Evolutionary conservation across 2,113 vertebrate genomes (phyloP).

Genomic region (Elaphurus davidianus): DNA sequence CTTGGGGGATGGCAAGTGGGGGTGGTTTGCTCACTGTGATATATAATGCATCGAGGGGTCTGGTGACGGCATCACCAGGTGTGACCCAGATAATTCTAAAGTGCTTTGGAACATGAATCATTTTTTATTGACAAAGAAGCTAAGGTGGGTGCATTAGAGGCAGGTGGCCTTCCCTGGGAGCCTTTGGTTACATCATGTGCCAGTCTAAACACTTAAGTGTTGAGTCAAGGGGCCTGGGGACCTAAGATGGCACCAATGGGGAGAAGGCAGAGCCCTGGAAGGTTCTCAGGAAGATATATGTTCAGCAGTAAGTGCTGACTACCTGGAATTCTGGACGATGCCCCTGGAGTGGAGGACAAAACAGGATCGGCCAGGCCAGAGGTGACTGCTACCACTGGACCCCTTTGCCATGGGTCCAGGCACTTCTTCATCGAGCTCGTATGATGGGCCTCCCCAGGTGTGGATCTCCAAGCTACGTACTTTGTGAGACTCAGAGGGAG

Average conservation of each 20-base stretch:
- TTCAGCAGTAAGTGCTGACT: background rate
- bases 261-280: background rate
- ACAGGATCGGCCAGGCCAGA: background rate
- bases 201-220: background rate
- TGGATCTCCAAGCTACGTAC: background rate
- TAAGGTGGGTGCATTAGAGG: background rate
- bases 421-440: background rate
- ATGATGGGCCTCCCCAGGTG: background rate
- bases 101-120: background rate
- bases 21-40: background rate
- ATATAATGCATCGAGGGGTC: background rate
- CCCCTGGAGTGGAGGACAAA: background rate
- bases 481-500: background rate
- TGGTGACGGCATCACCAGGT: background rate
- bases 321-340: background rate
- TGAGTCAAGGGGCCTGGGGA: background rate
- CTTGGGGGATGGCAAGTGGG: background rate
- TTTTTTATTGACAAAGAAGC: background rate
- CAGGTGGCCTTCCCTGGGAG: background rate
- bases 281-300: background rate
- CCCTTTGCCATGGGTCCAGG: background rate
- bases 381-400: background rate
- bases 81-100: background rate
- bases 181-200: background rate
- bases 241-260: too few species aligned